Evolutionary conservation across 2,113 vertebrate species (phyloP).

Genomic region (Varanus komodoensis): DNA sequence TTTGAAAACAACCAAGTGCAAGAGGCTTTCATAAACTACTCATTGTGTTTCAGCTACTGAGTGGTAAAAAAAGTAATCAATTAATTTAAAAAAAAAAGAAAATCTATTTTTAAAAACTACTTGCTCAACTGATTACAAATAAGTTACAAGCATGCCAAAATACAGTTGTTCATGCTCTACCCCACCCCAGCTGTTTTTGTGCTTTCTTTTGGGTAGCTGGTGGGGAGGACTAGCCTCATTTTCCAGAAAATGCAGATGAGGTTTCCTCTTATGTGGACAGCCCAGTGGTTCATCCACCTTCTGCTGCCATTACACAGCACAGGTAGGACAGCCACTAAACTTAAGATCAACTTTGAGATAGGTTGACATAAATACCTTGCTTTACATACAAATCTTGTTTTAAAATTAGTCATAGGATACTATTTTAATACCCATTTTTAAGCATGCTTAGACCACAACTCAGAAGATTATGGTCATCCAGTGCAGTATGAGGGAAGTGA

Average conservation of each 20-base stretch:
- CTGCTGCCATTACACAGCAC: not conserved
- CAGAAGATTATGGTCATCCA: too few relatives aligned
- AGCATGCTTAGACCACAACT: not conserved
- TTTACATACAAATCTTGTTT: not conserved
- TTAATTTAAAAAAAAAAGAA: not conserved
- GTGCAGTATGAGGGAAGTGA: too few relatives aligned
- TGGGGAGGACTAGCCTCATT: not conserved
- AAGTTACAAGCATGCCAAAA: not conserved
- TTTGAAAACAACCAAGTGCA: too few relatives aligned
- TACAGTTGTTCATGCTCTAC: not conserved
- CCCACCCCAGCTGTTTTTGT: not conserved
- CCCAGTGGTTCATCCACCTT: not conserved
- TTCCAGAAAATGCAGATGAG: not conserved
- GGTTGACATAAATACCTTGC: not conserved
- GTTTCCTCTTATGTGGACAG: not conserved
- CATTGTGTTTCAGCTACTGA: too few relatives aligned
- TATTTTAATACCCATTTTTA: not conserved
- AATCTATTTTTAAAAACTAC: not conserved
- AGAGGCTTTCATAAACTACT: too few relatives aligned
- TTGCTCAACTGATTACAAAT: not conserved
- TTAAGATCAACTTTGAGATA: not conserved
- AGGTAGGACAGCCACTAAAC: not conserved
- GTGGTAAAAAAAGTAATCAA: too few relatives aligned
- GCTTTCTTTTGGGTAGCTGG: not conserved
- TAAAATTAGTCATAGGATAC: not conserved